A percentile compares a stretch with the other conserved stretches of the same genome.
Conservation (phyloP, 2,797 vertebrate species). For the Acrossocheilus fasciatus region DNA sequence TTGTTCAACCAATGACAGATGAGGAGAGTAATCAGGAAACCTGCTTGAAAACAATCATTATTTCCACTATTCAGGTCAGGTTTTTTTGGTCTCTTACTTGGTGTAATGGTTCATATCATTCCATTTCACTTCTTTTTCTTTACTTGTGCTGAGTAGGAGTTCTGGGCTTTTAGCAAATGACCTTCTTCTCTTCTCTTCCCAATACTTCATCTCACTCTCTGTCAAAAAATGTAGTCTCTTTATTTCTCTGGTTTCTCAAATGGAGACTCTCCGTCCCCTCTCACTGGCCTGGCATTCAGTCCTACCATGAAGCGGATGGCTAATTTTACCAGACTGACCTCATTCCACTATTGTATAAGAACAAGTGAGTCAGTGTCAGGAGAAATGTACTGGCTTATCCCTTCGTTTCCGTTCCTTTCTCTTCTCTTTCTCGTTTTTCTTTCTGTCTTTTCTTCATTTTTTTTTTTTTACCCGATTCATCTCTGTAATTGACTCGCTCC, state of each 20-base stretch:
- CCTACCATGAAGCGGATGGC: constrained; percentile 62
- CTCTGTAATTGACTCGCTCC: constrained; percentile 57
- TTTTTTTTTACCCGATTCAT: constrained; percentile 65
- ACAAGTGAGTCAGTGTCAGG: constrained; percentile 74
- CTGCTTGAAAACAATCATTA: constrained; percentile 21
- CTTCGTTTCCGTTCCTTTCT: constrained; percentile 44
- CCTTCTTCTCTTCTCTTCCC: constrained; percentile 31
- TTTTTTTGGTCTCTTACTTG: not conserved
- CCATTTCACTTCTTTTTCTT: constrained; percentile 12
- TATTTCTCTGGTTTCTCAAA: constrained; percentile 50
- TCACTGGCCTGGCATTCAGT: constrained; percentile 64
- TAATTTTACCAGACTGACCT: constrained; percentile 68
- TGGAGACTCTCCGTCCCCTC: constrained; percentile 55
- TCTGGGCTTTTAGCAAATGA: constrained; percentile 1
- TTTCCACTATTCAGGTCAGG: not conserved
- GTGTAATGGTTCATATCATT: not conserved
- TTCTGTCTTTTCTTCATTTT: constrained; percentile 55
- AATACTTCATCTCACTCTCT: constrained; percentile 12
- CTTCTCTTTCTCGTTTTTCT: constrained; percentile 57
- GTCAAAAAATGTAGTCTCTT: constrained; percentile 40
- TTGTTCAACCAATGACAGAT: not conserved
- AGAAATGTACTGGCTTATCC: constrained; percentile 65
- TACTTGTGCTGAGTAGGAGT: not conserved
- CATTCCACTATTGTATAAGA: constrained; percentile 69
- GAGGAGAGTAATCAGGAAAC: not conserved